Evolutionary conservation across 2,797 vertebrate species (phyloP).

Genomic region (Micropoecilia bifurca): DNA sequence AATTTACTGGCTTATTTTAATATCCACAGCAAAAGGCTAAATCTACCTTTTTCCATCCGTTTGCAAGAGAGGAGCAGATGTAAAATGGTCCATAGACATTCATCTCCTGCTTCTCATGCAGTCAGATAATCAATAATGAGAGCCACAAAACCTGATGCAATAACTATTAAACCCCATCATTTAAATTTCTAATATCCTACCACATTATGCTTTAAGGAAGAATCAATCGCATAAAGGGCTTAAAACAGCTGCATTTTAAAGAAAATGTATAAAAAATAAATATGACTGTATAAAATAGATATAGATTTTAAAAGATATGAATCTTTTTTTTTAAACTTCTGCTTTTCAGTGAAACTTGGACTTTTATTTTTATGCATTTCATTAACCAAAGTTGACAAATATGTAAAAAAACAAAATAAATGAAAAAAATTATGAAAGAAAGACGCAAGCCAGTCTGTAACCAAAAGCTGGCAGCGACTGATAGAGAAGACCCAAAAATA

Average conservation of each 20-base stretch:
- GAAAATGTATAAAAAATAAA: slow-evolving; percentile 3
- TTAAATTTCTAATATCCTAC: slow-evolving; percentile 24
- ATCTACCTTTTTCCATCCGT: slow-evolving; percentile 40
- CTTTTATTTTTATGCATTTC: background rate
- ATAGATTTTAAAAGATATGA: slow-evolving; percentile 7
- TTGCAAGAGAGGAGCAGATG: slow-evolving; percentile 22
- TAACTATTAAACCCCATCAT: slow-evolving; percentile 23
- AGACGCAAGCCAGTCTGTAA: background rate
- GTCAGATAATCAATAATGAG: slow-evolving; percentile 55
- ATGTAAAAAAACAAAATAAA: background rate
- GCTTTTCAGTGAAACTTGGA: background rate
- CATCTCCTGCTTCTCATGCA: slow-evolving; percentile 16
- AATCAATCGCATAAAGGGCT: slow-evolving; percentile 34
- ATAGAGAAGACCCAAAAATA: background rate
- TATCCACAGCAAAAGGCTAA: slow-evolving; percentile 30
- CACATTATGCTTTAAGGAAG: background rate
- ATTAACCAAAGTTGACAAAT: background rate
- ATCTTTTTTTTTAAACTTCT: background rate
- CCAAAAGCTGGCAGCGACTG: background rate
- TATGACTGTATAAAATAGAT: background rate
- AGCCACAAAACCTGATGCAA: slow-evolving; percentile 8
- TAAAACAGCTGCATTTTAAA: slow-evolving; percentile 22
- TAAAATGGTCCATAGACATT: slow-evolving; percentile 24
- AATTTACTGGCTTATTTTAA: slow-evolving; percentile 19
- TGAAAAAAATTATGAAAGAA: background rate